These are phyloP conservation scores for Holothuria leucospilota DNA, from an alignment of 53 echinoderm and acorn worm species.

Conservation along the genomic window DNA sequence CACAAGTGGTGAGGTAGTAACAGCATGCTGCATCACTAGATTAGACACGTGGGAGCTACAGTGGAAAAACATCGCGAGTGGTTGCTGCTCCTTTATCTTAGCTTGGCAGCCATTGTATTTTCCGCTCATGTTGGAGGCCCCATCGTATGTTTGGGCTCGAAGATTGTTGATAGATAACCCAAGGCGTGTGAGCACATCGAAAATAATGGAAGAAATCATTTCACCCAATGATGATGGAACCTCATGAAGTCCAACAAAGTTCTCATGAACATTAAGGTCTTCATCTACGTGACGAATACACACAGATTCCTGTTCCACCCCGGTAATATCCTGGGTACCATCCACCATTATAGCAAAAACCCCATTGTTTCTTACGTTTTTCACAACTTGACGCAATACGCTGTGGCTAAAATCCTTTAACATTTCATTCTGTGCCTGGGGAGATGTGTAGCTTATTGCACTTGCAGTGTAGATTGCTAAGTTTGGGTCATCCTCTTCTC, in stretches of 20 bases:
- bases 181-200: constrained; percentile 32
- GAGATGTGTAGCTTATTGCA: constrained; percentile 39
- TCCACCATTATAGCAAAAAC: constrained; percentile 55
- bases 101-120: constrained; percentile 52
- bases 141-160: constrained; percentile 31
- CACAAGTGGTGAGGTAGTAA: constrained; percentile 16
- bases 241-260: constrained; percentile 60
- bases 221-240: constrained; percentile 30
- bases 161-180: constrained; percentile 31
- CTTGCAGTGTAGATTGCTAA: constrained; percentile 4
- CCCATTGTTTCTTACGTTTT: constrained; percentile 12
- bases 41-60: constrained; percentile 36
- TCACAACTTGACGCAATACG: background rate
- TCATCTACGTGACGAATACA: constrained; percentile 62
- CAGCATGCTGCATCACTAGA: constrained; percentile 22
- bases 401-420: constrained; percentile 9
- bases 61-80: constrained; percentile 37
- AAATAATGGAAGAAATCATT: constrained; percentile 24
- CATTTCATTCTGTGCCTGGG: constrained; percentile 51
- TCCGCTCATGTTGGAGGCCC: constrained; percentile 46
- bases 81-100: constrained; percentile 45
- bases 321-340: constrained; percentile 57
- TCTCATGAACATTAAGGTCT: constrained; percentile 53
- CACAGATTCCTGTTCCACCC: constrained; percentile 53
- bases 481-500: constrained; percentile 29